Conservation (phyloP, 2,797 vertebrate species). For the Cichlasoma orientale region DNA sequence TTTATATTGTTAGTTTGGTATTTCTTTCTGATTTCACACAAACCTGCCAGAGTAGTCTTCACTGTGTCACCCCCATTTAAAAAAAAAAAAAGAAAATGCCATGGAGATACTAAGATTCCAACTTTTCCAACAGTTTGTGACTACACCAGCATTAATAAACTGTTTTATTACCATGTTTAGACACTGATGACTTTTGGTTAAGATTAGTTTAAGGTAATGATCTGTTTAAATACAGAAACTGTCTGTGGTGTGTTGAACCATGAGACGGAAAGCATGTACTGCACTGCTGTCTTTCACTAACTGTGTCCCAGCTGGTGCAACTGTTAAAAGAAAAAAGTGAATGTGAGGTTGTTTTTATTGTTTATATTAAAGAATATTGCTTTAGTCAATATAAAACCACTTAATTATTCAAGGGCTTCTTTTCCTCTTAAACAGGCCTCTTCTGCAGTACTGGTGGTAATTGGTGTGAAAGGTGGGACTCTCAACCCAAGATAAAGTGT, state of each 20-base stretch:
- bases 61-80: too few relatives aligned
- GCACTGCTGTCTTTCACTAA: background rate
- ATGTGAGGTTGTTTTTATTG: background rate
- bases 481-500: background rate
- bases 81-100: too few relatives aligned
- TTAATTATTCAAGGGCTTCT: rapidly evolving
- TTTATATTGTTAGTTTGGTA: too few relatives aligned
- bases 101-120: too few relatives aligned
- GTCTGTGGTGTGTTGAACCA: too few relatives aligned
- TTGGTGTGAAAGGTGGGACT: background rate
- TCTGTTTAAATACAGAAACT: background rate
- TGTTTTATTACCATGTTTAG: background rate
- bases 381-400: background rate
- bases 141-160: background rate
- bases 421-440: background rate
- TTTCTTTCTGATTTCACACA: too few relatives aligned
- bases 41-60: too few relatives aligned
- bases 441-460: background rate
- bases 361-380: background rate
- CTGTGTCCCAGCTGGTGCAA: background rate
- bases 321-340: background rate
- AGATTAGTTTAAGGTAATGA: rapidly evolving
- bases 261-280: background rate
- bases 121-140: background rate
- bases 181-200: background rate